phyloP scores from a whole-genome alignment of 2,888 invertebrate species.

The Spodoptera exigua region DNA sequence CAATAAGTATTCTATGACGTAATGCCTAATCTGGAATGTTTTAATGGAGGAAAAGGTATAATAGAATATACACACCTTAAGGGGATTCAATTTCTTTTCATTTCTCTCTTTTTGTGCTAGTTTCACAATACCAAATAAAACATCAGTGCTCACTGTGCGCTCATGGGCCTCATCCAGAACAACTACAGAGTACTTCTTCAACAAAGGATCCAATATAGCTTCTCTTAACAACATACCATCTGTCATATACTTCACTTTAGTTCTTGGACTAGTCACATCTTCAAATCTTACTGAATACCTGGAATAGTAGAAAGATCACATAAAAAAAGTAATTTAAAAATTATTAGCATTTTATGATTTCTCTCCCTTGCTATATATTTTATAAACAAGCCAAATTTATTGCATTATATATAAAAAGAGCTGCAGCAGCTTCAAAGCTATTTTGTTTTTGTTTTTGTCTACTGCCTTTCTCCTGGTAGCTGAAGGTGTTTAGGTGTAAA shows the following conservation, averaged over 20 bases:
- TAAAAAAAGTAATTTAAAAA: no score
- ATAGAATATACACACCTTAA: conserved; percentile 89
- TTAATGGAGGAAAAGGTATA: not conserved
- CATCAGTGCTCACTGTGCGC: conserved; percentile 97
- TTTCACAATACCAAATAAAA: conserved; percentile 97
- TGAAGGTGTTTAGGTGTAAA: no score
- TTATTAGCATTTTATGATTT: no score
- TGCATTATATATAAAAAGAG: no score
- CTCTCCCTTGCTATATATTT: no score
- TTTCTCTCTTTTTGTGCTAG: conserved; percentile 93
- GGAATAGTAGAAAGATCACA: no score
- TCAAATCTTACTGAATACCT: conserved; percentile 97
- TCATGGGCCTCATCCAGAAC: conserved; percentile 99
- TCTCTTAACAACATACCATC: conserved; percentile 98
- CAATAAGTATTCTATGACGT: no score
- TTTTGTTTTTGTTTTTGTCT: no score
- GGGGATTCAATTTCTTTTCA: conserved; percentile 87
- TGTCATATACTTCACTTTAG: conserved; percentile 97
- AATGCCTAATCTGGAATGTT: no score
- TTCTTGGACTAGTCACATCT: conserved; percentile 93
- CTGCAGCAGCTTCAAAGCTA: no score
- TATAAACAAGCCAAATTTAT: no score
- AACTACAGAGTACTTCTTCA: conserved; percentile 94
- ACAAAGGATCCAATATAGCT: conserved; percentile 93
- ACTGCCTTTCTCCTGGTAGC: no score